A percentile compares a stretch with the other conserved stretches of the same genome.
These are phyloP conservation scores for Augochlorella aurata DNA, from an alignment of 2,888 invertebrate species.

Conservation along the genomic window DNA sequence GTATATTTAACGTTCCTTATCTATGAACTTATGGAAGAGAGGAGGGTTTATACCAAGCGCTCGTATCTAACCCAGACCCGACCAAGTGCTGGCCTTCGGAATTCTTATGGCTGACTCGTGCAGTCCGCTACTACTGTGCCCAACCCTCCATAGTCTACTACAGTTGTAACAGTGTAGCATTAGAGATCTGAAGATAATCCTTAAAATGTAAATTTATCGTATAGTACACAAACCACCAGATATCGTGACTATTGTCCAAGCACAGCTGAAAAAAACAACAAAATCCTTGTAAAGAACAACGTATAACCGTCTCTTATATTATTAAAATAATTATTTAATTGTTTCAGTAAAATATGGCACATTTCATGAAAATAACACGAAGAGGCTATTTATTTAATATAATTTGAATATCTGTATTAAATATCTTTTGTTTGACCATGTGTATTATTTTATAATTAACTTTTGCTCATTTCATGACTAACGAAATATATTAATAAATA, in stretches of 20 bases:
- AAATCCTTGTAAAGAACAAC: neutral
- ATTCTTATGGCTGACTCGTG: slow-evolving; percentile 56
- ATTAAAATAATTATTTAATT: neutral
- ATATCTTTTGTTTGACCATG: neutral
- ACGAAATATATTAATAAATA: neutral
- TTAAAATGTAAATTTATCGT: slow-evolving; percentile 4
- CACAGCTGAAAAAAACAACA: neutral
- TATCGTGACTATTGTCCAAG: neutral
- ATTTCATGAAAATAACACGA: neutral
- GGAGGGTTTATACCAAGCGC: slow-evolving; percentile 22
- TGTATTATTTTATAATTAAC: neutral
- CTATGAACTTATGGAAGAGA: slow-evolving; percentile 30
- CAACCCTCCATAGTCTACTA: neutral
- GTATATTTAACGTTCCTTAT: slow-evolving; percentile 30
- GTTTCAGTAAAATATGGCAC: neutral
- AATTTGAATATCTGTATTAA: neutral
- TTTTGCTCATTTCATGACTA: neutral
- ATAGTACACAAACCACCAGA: neutral
- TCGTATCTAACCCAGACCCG: slow-evolving; percentile 36
- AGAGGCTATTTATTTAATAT: neutral
- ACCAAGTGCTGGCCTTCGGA: slow-evolving; percentile 31
- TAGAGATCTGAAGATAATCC: slow-evolving; percentile 31
- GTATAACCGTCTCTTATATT: neutral
- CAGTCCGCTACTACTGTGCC: slow-evolving; percentile 38
- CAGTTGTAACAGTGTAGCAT: slow-evolving; percentile 1